Conservation (phyloP, 1,140 invertebrate species). For the Colletes gigas region DNA sequence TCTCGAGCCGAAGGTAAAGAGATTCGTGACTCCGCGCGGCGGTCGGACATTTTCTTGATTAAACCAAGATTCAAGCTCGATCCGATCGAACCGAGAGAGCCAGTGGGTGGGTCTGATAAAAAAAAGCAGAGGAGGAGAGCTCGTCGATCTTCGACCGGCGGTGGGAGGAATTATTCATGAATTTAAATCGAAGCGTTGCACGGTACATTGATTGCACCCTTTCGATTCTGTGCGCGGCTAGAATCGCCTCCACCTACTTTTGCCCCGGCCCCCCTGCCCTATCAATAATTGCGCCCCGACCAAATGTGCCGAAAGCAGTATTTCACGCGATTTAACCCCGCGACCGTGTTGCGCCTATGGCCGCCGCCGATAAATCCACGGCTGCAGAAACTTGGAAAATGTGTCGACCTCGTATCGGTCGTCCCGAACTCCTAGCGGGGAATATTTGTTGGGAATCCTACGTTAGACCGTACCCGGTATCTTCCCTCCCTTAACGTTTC, state of each 20-base stretch:
- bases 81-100: neutral
- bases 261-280: conserved; percentile 16
- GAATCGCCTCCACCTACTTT: conserved; percentile 14
- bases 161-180: conserved; percentile 74
- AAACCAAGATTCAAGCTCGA: conserved; percentile 30
- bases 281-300: conserved; percentile 68
- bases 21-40: neutral
- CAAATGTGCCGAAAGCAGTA: conserved; percentile 67
- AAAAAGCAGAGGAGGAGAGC: conserved; percentile 8
- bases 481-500: conserved; percentile 3
- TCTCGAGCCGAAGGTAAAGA: neutral
- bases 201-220: conserved; percentile 72
- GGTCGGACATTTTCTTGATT: conserved; percentile 38
- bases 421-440: neutral
- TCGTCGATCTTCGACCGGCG: conserved; percentile 60
- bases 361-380: conserved; percentile 50
- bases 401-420: conserved; percentile 1
- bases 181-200: conserved; percentile 73
- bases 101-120: too few species aligned
- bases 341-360: conserved; percentile 42
- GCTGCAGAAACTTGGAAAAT: conserved; percentile 13
- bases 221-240: conserved; percentile 52
- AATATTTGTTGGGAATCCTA: neutral
- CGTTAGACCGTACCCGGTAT: neutral
- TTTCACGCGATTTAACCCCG: conserved; percentile 70